Evolutionary conservation across 2,888 invertebrate genomes (phyloP).

Genomic region (Napeogenes inachia): DNA sequence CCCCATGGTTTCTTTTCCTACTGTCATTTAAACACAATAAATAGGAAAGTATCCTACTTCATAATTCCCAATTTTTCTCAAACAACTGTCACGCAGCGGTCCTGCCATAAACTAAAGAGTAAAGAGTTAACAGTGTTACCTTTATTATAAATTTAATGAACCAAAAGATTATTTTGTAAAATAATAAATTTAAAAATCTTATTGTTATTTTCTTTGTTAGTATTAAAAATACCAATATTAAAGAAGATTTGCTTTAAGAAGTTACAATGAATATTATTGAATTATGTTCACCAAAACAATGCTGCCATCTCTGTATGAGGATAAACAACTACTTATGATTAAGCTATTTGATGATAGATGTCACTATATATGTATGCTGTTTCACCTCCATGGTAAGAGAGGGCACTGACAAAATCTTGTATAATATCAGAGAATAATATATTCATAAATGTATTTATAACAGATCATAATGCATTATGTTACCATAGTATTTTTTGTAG

Average conservation of each 20-base stretch:
- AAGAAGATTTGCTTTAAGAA: too few relatives aligned
- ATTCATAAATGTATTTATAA: too few relatives aligned
- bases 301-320: neutral
- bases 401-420: too few relatives aligned
- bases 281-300: neutral
- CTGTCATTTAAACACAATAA: slow-evolving; percentile 83
- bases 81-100: slow-evolving; percentile 40
- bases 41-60: slow-evolving; percentile 48
- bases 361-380: neutral
- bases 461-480: too few relatives aligned
- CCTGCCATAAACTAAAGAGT: slow-evolving; percentile 36
- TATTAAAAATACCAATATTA: too few relatives aligned
- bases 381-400: too few relatives aligned
- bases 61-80: slow-evolving; percentile 39
- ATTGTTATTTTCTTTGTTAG: too few relatives aligned
- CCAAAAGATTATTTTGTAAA: neutral
- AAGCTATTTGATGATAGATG: slow-evolving; percentile 14
- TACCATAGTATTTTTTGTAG: too few relatives aligned
- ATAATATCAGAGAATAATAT: too few relatives aligned
- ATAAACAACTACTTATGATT: neutral
- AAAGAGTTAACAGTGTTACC: slow-evolving; percentile 16
- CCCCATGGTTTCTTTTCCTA: slow-evolving; percentile 90
- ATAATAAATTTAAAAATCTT: neutral
- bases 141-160: slow-evolving; percentile 10
- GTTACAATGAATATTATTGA: neutral